Evolutionary conservation across 1,140 invertebrate species (phyloP), one percentile per base, ranked within the genome.

Genomic region (Anoplophora glabripennis): DNA sequence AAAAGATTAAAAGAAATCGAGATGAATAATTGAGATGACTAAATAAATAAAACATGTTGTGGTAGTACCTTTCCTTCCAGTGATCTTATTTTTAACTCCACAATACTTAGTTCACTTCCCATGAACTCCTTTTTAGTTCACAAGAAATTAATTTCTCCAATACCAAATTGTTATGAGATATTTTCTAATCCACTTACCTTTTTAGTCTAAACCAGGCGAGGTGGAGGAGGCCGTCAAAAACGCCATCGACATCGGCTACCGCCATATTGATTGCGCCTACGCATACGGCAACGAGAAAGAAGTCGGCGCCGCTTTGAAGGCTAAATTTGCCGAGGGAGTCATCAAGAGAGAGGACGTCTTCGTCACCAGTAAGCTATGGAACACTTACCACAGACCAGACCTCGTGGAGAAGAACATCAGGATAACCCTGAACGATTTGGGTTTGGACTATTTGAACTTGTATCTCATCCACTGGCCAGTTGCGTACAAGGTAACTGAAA

Each of bases 401-500:
- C 67, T 82, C 1, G 89, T 93, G 7, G 72, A 83, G 10, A 73
- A 77, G 28, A 76, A 82, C 9, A 75, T 88, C 8, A 82, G 81
- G 66, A 75, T 85, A 63, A 85, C 87, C 0, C 72, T 93, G 11
- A 70, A 76, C 2, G 81, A 83, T 64, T 78, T 93, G 2, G 81
- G 83, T 7, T 68, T 93, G 33, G 79, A 83, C 11, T 93, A 92
- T 65, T 67, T 94, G 1, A 89, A 94, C 72, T 76, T 93, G 2
- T 92, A 87, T 66, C 78, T 93, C 0, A 83, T 94, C 40, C 91
- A 94, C 70, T 93, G 88, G 86, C 91, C 91, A 12, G 77, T 87
- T 67, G 85, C 58, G 11, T 72, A 70, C 42, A 68, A 72, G 52
- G 70, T 71, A 57, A 54, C 9, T 46, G 7, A 34, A 1, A 37